Evolutionary conservation across 2,797 vertebrate genomes (phyloP), one percentile per base, ranked within the genome.

Genomic region (Girardinus metallicus): DNA sequence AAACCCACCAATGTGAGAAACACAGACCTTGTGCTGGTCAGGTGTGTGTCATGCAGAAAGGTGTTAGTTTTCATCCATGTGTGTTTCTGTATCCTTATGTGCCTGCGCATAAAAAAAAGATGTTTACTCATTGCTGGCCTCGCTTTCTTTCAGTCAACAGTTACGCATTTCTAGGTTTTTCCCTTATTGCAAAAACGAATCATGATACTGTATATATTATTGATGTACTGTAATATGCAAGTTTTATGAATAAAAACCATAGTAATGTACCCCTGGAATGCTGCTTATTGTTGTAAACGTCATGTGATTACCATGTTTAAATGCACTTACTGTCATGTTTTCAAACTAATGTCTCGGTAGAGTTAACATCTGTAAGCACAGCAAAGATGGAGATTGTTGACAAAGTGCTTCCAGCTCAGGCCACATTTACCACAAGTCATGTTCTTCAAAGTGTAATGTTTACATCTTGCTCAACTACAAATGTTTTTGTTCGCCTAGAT

Each of bases 181-280:
- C 82, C 75, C 77, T 84, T 64, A 82, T 78, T 86, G 87, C 89
- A 90, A 78, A 89, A 84, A 89, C 80, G 74, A 90, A 78, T 88
- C 85, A 89, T 83, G 76, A 87, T 80, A 82, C 77, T 92, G 88
- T 88, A 82, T 90, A 85, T 90, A 87, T 89, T 74, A 86, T 78
- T 87, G 83, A 91, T 91, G 87, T 92, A 93, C 82, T 87, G 91
- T 89, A 89, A 85, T 91, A 90, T 90, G 88, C 89, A 93, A 92
- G 85, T 86, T 93, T 85, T 87, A 77, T 84, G 83, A 95, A 92
- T 96, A 95, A 95, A 94, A 90, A 81, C 60, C 75, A 75, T 80
- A 21, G 79, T 57, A 4, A 74, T 41, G 2, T n/a, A 55, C 39
- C 43, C n/a, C 76, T 76, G 39, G 2, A 21, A 31, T 78, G 53